Evolutionary conservation across 2,797 vertebrate species (phyloP).

Genomic region (Acrocephalus scirpaceus): DNA sequence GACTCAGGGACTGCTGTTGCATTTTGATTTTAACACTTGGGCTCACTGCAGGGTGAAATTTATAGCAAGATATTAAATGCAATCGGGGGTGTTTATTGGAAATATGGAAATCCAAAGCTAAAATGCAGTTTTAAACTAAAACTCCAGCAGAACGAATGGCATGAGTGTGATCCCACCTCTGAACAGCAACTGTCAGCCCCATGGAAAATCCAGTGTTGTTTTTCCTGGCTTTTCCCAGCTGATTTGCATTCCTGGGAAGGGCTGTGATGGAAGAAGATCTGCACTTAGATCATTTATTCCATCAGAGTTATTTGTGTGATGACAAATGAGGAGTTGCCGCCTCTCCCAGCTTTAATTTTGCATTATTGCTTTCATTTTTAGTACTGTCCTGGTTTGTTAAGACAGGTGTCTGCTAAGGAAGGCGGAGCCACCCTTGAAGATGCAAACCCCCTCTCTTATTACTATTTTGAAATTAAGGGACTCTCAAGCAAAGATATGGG

Average conservation of each 20-base stretch:
- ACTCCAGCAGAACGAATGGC: neutral
- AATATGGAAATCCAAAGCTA: neutral
- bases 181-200: neutral
- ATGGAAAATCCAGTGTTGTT: neutral
- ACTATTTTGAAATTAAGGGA: no score
- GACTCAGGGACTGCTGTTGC: neutral
- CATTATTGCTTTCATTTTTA: no score
- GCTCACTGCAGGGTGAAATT: neutral
- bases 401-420: neutral
- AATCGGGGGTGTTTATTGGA: neutral
- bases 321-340: neutral
- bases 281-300: neutral
- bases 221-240: neutral
- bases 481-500: no score
- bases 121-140: neutral
- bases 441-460: neutral
- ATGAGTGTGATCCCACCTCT: neutral
- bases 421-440: neutral
- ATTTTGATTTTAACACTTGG: neutral
- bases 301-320: neutral
- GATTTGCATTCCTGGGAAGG: neutral
- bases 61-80: neutral
- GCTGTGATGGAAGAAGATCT: neutral
- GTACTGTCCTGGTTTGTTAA: no score
- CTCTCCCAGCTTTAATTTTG: neutral